Evolutionary conservation across 53 echinoderm and acorn worm species (phyloP).

Genomic region (Antedon mediterranea): DNA sequence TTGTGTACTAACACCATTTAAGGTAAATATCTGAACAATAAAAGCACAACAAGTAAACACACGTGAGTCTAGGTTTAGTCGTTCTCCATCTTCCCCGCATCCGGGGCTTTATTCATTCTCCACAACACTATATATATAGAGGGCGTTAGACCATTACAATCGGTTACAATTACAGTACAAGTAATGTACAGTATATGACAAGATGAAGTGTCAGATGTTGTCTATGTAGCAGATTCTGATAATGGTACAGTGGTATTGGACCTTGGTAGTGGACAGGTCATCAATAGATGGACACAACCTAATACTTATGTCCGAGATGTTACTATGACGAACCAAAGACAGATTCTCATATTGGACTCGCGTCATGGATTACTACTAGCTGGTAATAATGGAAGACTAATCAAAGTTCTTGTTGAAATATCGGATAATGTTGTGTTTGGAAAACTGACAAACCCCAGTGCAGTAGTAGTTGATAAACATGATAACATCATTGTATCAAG

Average conservation of each 20-base stretch:
- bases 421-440: not conserved
- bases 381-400: not conserved
- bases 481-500: too few relatives aligned
- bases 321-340: not conserved
- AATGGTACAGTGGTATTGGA: not conserved
- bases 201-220: not conserved
- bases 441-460: too few relatives aligned
- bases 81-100: too few relatives aligned
- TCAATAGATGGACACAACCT: not conserved
- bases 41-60: too few relatives aligned
- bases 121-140: too few relatives aligned
- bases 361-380: not conserved
- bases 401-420: not conserved
- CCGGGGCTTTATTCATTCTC: too few relatives aligned
- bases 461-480: too few relatives aligned
- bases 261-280: not conserved
- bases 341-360: not conserved
- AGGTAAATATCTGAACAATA: too few relatives aligned
- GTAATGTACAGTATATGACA: not conserved
- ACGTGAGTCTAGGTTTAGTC: too few relatives aligned
- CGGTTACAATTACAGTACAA: too few relatives aligned
- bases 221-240: not conserved
- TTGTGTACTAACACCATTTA: too few relatives aligned
- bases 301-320: not conserved
- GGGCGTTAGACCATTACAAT: too few relatives aligned